phyloP scores from a whole-genome alignment of 2,888 invertebrate genomes.

The Chymomyza amoena region DNA sequence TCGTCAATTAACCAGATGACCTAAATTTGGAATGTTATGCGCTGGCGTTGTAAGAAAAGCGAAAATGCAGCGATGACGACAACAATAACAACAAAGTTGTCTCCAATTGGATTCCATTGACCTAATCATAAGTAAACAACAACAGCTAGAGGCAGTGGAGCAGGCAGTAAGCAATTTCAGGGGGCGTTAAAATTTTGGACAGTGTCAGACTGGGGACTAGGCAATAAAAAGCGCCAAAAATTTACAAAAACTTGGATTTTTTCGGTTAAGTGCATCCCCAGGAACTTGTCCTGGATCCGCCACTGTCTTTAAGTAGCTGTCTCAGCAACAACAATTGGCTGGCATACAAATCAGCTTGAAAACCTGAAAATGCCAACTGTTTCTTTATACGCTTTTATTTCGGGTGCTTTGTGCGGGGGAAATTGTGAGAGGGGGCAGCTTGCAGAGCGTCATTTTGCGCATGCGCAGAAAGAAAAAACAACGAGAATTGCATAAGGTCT shows the following conservation, averaged over 20 bases:
- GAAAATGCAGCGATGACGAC: conserved; percentile 49
- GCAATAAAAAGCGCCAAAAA: too few relatives aligned
- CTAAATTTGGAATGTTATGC: conserved; percentile 48
- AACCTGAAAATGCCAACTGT: conserved; percentile 57
- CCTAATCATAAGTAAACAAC: conserved; percentile 59
- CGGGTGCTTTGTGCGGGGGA: background rate
- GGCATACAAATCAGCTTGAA: conserved; percentile 44
- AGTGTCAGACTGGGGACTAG: too few relatives aligned
- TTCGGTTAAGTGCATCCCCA: background rate
- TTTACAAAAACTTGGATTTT: too few relatives aligned
- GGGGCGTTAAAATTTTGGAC: too few relatives aligned
- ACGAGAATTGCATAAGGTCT: conserved; percentile 16
- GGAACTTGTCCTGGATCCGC: too few relatives aligned
- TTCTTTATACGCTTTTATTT: conserved; percentile 16
- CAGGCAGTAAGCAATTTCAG: conserved; percentile 3
- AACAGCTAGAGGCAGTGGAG: background rate
- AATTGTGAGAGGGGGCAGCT: conserved; percentile 10
- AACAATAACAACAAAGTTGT: background rate
- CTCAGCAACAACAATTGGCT: conserved; percentile 23
- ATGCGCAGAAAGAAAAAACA: conserved; percentile 30
- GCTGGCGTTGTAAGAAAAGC: conserved; percentile 20
- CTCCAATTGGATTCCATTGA: conserved; percentile 71
- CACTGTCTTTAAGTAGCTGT: background rate
- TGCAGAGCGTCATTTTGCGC: conserved; percentile 36
- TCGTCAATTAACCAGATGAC: conserved; percentile 69